Percentiles rank a stretch among this genome's conserved stretches.
Conservation (phyloP, 2,113 vertebrate genomes). For the Sarotherodon lohbergeri region DNA sequence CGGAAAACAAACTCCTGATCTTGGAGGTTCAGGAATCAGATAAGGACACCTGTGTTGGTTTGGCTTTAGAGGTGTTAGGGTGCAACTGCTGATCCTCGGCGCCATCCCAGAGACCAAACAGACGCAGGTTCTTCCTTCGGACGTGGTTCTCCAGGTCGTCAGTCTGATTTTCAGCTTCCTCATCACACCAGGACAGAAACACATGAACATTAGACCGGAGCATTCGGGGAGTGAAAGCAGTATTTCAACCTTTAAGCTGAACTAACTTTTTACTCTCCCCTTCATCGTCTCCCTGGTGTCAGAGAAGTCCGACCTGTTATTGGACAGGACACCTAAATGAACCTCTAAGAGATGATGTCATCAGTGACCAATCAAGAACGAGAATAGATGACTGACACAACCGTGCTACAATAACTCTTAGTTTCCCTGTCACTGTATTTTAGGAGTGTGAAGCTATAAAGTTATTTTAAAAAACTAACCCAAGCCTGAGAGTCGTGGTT, state of each 20-base stretch:
- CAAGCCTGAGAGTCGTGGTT: background rate
- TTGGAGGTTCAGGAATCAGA: background rate
- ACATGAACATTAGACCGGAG: background rate
- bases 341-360: background rate
- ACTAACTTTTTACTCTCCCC: background rate
- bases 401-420: background rate
- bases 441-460: background rate
- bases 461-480: background rate
- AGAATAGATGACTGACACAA: background rate
- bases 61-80: background rate
- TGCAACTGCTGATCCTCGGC: background rate
- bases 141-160: background rate
- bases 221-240: background rate
- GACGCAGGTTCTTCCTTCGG: accelerated
- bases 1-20: no score
- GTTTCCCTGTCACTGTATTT: background rate
- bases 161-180: background rate
- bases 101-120: background rate
- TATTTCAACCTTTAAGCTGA: background rate
- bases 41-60: background rate
- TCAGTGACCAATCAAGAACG: background rate
- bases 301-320: background rate
- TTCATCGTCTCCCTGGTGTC: background rate
- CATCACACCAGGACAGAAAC: background rate
- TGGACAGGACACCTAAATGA: background rate